Conservation (phyloP, 2,888 invertebrate genomes). For the Minunthozetes semirufus region DNA sequence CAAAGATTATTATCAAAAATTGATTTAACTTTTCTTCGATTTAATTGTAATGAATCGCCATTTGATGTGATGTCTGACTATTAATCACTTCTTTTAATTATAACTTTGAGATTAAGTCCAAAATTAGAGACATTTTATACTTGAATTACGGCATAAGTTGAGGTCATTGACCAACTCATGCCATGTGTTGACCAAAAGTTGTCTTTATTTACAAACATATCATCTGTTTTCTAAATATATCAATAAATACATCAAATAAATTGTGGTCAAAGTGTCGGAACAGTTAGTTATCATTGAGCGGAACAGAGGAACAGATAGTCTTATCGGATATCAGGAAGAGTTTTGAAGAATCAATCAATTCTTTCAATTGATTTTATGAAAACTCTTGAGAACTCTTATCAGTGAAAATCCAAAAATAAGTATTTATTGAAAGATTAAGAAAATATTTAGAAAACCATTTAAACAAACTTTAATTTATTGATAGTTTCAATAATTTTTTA, state of each 20-base stretch:
- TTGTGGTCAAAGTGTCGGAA: slow-evolving; percentile 16
- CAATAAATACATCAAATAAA: slow-evolving; percentile 7
- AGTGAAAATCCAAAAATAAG: too few species aligned
- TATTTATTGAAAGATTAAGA: too few species aligned
- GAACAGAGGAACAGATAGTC: not conserved
- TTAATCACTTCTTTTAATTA: too few species aligned
- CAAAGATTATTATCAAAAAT: not conserved
- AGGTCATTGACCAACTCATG: slow-evolving; percentile 20
- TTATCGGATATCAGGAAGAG: slow-evolving; percentile 11
- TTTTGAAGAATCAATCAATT: not conserved
- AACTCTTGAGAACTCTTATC: not conserved
- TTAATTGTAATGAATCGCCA: not conserved
- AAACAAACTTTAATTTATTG: too few species aligned
- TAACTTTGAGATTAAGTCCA: not conserved
- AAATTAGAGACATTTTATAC: not conserved
- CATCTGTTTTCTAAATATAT: slow-evolving; percentile 14
- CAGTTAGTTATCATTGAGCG: not conserved
- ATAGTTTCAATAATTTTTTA: too few species aligned
- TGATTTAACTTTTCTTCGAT: not conserved
- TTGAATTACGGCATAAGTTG: not conserved
- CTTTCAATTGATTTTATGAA: not conserved
- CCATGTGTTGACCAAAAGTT: slow-evolving; percentile 27
- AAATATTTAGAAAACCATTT: too few species aligned
- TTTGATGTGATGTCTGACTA: too few species aligned
- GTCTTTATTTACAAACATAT: slow-evolving; percentile 21